Evolutionary conservation across 2,113 vertebrate species (phyloP).

Genomic region (Seriola aureovittata): DNA sequence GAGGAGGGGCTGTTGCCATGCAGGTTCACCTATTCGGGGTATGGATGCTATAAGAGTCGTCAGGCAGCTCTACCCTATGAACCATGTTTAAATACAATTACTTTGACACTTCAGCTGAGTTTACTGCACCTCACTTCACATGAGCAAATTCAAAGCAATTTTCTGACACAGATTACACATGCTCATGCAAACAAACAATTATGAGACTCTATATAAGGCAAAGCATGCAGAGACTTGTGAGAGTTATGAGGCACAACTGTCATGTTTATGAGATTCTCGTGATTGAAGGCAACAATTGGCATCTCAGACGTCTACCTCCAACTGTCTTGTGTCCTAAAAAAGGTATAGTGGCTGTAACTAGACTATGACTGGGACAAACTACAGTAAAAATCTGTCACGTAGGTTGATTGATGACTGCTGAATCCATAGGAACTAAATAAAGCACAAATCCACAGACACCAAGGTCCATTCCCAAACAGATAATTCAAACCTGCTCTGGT

Average conservation of each 20-base stretch:
- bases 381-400: not conserved
- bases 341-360: not conserved
- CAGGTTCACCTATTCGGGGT: conserved; percentile 42
- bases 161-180: conserved; percentile 8
- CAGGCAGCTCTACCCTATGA: not conserved
- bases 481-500: not conserved
- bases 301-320: not conserved
- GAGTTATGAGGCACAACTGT: conserved; percentile 17
- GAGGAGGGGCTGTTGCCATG: conserved; percentile 55
- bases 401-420: not conserved
- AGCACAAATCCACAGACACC: not conserved
- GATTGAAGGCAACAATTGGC: conserved; percentile 7
- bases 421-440: not conserved
- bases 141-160: not conserved
- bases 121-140: not conserved
- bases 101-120: not conserved
- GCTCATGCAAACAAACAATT: conserved; percentile 8
- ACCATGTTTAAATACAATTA: not conserved
- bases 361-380: not conserved
- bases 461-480: not conserved
- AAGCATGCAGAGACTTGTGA: conserved; percentile 8
- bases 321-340: conserved; percentile 6
- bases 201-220: not conserved
- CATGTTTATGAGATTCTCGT: conserved; percentile 7
- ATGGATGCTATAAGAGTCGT: not conserved